Evolutionary conservation across 2,888 invertebrate species (phyloP), one percentile per base, ranked within the genome.

Genomic region (Hyposoter dolosus): DNA sequence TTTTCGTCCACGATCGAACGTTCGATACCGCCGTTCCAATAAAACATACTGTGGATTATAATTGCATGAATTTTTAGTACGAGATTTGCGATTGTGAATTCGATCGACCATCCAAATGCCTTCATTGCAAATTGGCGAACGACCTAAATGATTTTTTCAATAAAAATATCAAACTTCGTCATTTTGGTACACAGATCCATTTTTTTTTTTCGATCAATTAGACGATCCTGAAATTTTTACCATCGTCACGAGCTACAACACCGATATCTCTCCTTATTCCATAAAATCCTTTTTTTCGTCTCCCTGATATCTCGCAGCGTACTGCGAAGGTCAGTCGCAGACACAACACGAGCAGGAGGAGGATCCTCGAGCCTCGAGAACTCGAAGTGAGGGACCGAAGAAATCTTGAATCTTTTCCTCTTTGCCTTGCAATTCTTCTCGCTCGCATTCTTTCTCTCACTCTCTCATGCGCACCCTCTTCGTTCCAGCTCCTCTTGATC

Each of bases 331-430:
- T 79, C 74, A 47, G 32, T 72, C 65, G 80, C 60, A 76, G 68
- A 75, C 74, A 68, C 79, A 74, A 71, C 68, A 60, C 40, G 68
- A 68, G 43, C 43, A 45, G 69, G 65, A 60, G 76, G 65, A 56
- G 76, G 80, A 81, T 65, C 53, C 83, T 35, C 35, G 35, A 45
- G 23, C 28, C 45, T 17, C 47, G 66, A 40, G 56, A 68, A 60
- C 32, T 3, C 1, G 23, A 45, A 68, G 68, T 43, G 45, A 45
- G 50, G 43, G 75, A 80, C 35, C n/a, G 69, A n/a, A 71, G 53
- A 53, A 60, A 60, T 77, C 40, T 66, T 19, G 19, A 50, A 17
- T 66, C 66, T 60, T 75, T 75, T 63, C 75, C 56, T 60, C 56
- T 43, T 60, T 53, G 50, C 50, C 50, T 35, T 32, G 17, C n/a